Percentiles rank a stretch among this genome's conserved stretches.
Conservation (phyloP, 2,888 invertebrate species). For the Macrophya annulata region DNA sequence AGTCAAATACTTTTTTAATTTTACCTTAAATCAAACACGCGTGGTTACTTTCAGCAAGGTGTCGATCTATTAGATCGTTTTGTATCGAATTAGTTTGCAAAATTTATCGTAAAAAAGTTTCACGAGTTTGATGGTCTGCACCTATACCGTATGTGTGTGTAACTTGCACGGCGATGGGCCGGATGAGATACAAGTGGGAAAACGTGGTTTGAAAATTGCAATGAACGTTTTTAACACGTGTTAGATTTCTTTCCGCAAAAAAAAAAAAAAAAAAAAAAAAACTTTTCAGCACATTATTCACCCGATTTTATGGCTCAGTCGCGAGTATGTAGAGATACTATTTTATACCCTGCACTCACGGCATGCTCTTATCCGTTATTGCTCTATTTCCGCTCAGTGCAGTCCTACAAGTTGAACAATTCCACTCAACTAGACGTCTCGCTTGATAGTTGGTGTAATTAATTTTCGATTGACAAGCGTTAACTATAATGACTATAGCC, state of each 20-base stretch:
- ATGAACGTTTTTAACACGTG: slow-evolving; percentile 31
- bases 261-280: background rate
- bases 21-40: no score
- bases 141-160: background rate
- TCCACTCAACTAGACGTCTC: background rate
- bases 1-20: background rate
- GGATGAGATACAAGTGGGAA: background rate
- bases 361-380: slow-evolving; percentile 25
- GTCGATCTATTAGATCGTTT: background rate
- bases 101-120: background rate
- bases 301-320: background rate
- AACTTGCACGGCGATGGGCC: background rate
- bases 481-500: background rate
- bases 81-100: background rate
- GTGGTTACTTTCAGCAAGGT: background rate
- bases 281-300: background rate
- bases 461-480: slow-evolving; percentile 11
- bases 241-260: background rate
- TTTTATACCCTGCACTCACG: background rate
- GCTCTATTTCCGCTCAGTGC: background rate
- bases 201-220: background rate
- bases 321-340: background rate
- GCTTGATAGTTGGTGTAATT: background rate
- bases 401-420: slow-evolving; percentile 6
- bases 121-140: background rate